Evolutionary conservation across 2,797 vertebrate species (phyloP), one percentile per base, ranked within the genome.

Genomic region (Lateolabrax maculatus): DNA sequence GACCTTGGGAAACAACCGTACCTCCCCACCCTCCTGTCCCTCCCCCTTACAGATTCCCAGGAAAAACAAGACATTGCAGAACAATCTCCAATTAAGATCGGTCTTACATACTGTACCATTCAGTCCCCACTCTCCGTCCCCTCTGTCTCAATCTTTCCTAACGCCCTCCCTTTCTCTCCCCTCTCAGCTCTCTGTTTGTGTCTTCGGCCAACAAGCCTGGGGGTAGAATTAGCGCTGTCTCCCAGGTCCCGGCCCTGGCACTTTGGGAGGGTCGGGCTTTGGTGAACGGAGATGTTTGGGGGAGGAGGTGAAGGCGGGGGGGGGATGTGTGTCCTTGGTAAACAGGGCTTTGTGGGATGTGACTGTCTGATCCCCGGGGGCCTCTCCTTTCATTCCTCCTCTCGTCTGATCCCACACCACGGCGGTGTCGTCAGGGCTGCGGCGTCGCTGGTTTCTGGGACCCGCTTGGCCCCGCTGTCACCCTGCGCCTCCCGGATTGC

Each of bases 1-100:
- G 94, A 92, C 91, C 94, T 96, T 95, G 94, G 95, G 94, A 96
- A 95, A 93, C 77, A 77, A 73, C 84, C 85, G 10, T 64, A 80
- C 76, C 90, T 77, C 85, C 83, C 81, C 71, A 83, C 83, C 75
- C 80, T 72, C 83, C 78, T 66, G 63, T 60, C 44, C 71, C 75
- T 48, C 83, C 84, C 73, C 81, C 61, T 69, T 73, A 4, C 85
- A 75, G 73, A 92, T 95, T 95, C 93, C 90, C 92, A 93, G 90
- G 92, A 90, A 95, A 95, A 95, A 92, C 92, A 94, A 95, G 91
- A 92, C 85, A 77, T 91, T 79, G 81, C 82, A 87, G 92, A 93
- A 94, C 94, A 94, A 95, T 93, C 92, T 92, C 93, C 93, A 95
- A 95, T 95, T 95, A 95, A 94, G 92, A 93, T 73, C 84, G 91